Percentiles rank a stretch among this genome's conserved stretches.
Evolutionary conservation across 2,888 invertebrate species (phyloP).

Genomic region (Choreutis nemorana): DNA sequence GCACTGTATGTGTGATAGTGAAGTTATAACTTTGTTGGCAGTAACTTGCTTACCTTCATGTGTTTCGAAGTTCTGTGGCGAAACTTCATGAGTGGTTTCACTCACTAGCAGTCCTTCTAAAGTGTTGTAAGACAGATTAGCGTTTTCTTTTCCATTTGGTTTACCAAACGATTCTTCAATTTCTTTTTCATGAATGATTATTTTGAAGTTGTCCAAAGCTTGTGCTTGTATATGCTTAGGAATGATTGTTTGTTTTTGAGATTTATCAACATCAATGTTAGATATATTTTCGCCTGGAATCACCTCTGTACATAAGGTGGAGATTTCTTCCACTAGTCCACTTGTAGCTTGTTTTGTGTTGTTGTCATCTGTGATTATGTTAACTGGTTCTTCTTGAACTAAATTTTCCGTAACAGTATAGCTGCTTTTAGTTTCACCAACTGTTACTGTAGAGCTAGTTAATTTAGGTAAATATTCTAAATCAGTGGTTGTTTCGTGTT

Average conservation of each 20-base stretch:
- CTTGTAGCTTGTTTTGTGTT: slow-evolving; percentile 38
- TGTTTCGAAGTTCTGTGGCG: slow-evolving; percentile 18
- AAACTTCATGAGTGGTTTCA: slow-evolving; percentile 40
- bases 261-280: slow-evolving; percentile 12
- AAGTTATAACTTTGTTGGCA: slow-evolving; percentile 32
- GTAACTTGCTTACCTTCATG: slow-evolving; percentile 23
- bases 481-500: slow-evolving; percentile 26
- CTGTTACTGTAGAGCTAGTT: slow-evolving; percentile 22
- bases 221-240: slow-evolving; percentile 22
- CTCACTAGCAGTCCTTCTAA: slow-evolving; percentile 34
- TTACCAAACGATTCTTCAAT: slow-evolving; percentile 21
- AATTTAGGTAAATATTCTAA: slow-evolving; percentile 17
- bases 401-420: slow-evolving; percentile 31
- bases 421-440: slow-evolving; percentile 30
- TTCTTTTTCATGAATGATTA: slow-evolving; percentile 36
- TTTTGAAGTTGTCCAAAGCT: slow-evolving; percentile 27
- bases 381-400: slow-evolving; percentile 45
- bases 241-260: too few relatives aligned
- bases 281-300: slow-evolving; percentile 27
- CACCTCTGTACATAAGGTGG: slow-evolving; percentile 34
- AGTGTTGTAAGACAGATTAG: slow-evolving; percentile 24
- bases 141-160: slow-evolving; percentile 20
- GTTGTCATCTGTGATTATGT: slow-evolving; percentile 36
- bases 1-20: slow-evolving; percentile 41
- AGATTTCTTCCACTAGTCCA: slow-evolving; percentile 26